Evolutionary conservation across 2,797 vertebrate species (phyloP).

Genomic region (Cyprinella venusta): DNA sequence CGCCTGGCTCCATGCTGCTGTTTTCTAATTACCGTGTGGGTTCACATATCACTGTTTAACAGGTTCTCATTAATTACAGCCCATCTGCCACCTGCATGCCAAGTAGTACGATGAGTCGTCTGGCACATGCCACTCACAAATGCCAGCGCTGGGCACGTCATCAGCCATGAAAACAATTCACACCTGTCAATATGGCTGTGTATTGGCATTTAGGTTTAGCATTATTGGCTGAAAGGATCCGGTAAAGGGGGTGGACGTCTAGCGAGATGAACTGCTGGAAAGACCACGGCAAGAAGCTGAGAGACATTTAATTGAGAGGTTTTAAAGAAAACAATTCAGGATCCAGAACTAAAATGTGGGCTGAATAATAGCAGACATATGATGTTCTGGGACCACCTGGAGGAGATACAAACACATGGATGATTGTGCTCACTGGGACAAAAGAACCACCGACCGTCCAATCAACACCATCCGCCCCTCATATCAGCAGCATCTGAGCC

Average conservation of each 20-base stretch:
- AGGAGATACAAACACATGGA: slow-evolving; percentile 37
- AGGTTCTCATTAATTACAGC: slow-evolving; percentile 79
- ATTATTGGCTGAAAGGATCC: slow-evolving; percentile 11
- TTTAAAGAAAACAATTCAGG: background rate
- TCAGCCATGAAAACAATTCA: slow-evolving; percentile 40
- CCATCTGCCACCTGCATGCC: slow-evolving; percentile 69
- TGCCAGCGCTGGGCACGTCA: background rate
- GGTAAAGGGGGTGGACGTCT: background rate
- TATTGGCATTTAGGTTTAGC: slow-evolving; percentile 22
- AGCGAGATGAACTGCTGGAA: background rate
- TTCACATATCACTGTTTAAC: slow-evolving; percentile 77
- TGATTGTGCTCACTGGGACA: slow-evolving; percentile 4
- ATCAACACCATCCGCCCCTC: background rate
- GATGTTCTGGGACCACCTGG: slow-evolving; percentile 39
- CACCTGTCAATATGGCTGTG: slow-evolving; percentile 26
- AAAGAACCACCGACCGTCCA: slow-evolving; percentile 11
- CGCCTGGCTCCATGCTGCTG: slow-evolving; percentile 65
- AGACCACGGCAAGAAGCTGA: background rate
- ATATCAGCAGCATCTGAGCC: slow-evolving; percentile 15
- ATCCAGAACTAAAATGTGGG: background rate
- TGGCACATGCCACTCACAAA: slow-evolving; percentile 51
- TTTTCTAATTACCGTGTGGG: slow-evolving; percentile 75
- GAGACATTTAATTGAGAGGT: background rate
- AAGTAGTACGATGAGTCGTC: slow-evolving; percentile 59
- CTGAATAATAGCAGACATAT: background rate